A percentile compares a stretch with the other conserved stretches of the same genome.
These are phyloP conservation scores for Platyscapa corneri DNA, from an alignment of 1,140 invertebrate genomes.

Conservation along the genomic window DNA sequence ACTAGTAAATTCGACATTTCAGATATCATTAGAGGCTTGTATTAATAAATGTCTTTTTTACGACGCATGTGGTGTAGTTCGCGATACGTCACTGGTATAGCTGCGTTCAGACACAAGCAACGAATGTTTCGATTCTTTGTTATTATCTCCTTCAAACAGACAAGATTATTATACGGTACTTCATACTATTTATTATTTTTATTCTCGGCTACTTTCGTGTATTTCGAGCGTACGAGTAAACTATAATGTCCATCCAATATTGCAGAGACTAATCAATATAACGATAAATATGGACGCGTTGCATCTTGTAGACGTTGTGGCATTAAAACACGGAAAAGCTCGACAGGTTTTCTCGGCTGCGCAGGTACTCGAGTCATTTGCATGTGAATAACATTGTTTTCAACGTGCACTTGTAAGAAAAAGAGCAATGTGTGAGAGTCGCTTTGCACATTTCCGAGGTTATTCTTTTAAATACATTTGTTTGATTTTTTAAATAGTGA, in stretches of 20 bases:
- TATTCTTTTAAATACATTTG: too few species aligned
- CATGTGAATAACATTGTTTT: too few species aligned
- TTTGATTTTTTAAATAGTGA: too few species aligned
- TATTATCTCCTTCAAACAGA: not conserved
- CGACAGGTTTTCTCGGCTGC: not conserved
- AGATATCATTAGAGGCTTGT: not conserved
- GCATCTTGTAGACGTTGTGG: not conserved
- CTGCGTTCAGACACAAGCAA: not conserved
- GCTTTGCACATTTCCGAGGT: too few species aligned
- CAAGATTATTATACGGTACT: constrained; percentile 11
- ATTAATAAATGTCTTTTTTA: constrained; percentile 27
- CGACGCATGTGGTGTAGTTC: not conserved
- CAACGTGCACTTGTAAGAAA: too few species aligned
- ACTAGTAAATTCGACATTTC: not conserved
- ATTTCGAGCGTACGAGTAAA: too few species aligned
- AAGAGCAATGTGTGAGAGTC: too few species aligned
- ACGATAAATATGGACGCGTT: not conserved
- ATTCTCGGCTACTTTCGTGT: not conserved
- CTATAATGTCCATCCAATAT: not conserved
- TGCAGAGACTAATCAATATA: constrained; percentile 1
- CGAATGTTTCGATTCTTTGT: not conserved
- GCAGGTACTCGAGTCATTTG: too few species aligned
- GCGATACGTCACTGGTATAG: not conserved
- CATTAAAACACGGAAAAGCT: not conserved
- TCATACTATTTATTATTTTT: not conserved